Evolutionary conservation across 2,797 vertebrate genomes (phyloP).

Genomic region (Catostomus latipinnis): DNA sequence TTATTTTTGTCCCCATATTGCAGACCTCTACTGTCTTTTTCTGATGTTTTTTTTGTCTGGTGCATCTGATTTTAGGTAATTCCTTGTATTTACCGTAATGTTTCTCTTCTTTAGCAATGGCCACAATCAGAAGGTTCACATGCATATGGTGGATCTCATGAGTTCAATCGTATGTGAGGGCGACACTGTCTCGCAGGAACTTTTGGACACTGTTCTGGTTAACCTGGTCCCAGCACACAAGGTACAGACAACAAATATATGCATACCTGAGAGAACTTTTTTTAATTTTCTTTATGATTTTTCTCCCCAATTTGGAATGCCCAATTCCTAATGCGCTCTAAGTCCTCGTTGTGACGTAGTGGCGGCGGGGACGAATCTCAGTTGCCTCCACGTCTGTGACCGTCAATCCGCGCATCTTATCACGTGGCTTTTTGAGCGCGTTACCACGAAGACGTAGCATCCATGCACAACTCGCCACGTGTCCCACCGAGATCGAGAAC

Average conservation of each 20-base stretch:
- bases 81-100: background rate
- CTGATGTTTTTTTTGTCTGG: background rate
- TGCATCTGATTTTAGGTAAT: slow-evolving; percentile 15
- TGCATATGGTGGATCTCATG: slow-evolving; percentile 99
- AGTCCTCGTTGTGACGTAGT: too few relatives aligned
- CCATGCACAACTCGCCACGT: too few relatives aligned
- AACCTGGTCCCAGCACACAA: slow-evolving; percentile 98
- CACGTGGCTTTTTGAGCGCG: too few relatives aligned
- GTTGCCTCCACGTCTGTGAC: too few relatives aligned
- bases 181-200: slow-evolving; percentile 96
- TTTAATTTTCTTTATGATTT: too few relatives aligned
- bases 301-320: too few relatives aligned
- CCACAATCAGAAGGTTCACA: slow-evolving; percentile 99
- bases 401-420: too few relatives aligned
- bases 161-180: slow-evolving; percentile 98
- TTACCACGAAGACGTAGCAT: too few relatives aligned
- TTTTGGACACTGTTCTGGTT: slow-evolving; percentile 95
- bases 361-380: too few relatives aligned
- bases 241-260: slow-evolving; percentile 71
- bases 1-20: background rate
- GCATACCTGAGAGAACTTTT: too few relatives aligned
- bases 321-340: too few relatives aligned
- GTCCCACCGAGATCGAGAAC: too few relatives aligned
- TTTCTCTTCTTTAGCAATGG: slow-evolving; percentile 83
- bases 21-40: background rate